Base-by-base conservation (phyloP, 2,113 vertebrate genomes). In the Myiozetetes cayanensis region DNA sequence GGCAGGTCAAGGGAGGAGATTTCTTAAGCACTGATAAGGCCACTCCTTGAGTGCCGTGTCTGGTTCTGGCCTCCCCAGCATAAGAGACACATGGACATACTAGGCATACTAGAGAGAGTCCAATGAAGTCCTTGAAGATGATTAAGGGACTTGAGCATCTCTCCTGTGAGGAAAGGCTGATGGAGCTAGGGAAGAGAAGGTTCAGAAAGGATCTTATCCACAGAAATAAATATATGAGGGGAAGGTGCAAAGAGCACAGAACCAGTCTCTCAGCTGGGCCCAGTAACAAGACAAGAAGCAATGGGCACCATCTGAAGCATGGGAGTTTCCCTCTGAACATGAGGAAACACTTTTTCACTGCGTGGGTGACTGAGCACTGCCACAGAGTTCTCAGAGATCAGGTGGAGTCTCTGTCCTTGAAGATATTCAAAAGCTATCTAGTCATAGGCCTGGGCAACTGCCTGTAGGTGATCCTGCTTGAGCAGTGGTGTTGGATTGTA, bases 331-430 rank as follows among this genome's bases (percentile, higher is more conserved):
- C 16, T 66, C 23, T 56, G 59, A 70, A 52, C 4, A 8, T 9
- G 23, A 82, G 18, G 35, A 66, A 74, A 47, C 10, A 13, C 1
- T n/a, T 85, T 79, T 49, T 73, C 17, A 31, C 35, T 66, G 35
- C 50, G 20, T 0, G 0, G 25, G 17, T 62, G 47, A 9, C 12
- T 6, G n/a, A 79, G 23, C 4, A 19, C 18, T 68, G n/a, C 18
- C 33, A 50, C 7, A 23, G 25, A 22, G 9, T 74, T 66, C 35
- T 41, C 30, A 49, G 37, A 35, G 24, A 62, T 19, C 18, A 33
- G 16, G 12, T 24, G 30, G 33, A 56, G 1, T 52, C 13, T 81
- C 44, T 1, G 0, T 25, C 20, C 11, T 12, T 5, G 1, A 31
- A 78, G 46, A 25, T 71, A 44, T 15, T 61, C 13, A 66, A 66